These are phyloP conservation scores for Tachysurus fulvidraco DNA, from an alignment of 2,113 vertebrate genomes.

Conservation along the genomic window DNA sequence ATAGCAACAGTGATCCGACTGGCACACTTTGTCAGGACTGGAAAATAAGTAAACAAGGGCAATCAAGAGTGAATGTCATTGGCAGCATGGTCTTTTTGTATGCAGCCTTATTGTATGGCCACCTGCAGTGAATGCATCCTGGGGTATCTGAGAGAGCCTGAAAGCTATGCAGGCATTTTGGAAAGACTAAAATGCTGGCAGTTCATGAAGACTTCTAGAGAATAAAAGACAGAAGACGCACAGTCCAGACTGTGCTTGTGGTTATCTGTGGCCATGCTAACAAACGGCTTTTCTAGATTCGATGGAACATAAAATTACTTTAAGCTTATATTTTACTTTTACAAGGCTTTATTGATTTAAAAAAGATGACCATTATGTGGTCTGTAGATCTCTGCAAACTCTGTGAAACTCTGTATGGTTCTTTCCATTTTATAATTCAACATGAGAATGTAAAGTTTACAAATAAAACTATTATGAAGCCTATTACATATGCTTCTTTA, in stretches of 20 bases:
- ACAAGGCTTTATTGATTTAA: neutral
- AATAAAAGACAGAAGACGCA: neutral
- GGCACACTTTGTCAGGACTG: slow-evolving; percentile 53
- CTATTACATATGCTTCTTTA: neutral
- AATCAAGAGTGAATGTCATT: slow-evolving; percentile 54
- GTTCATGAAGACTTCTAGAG: neutral
- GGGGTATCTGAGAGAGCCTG: neutral
- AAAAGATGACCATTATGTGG: neutral
- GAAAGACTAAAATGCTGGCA: neutral
- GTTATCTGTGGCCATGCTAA: no score
- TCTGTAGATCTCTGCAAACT: no score
- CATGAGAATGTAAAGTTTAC: neutral
- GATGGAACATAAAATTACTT: no score
- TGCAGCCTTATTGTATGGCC: slow-evolving; percentile 49
- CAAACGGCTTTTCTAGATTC: no score
- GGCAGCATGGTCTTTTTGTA: slow-evolving; percentile 44
- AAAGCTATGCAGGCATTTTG: neutral
- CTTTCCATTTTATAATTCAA: neutral
- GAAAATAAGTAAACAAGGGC: slow-evolving; percentile 53
- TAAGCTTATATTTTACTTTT: no score
- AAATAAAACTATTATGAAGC: neutral
- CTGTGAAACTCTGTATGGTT: neutral
- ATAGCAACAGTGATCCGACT: slow-evolving; percentile 44
- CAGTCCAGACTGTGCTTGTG: neutral
- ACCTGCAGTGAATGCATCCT: slow-evolving; percentile 52